Conservation (phyloP, 2,113 vertebrate genomes). For the Mesembrinibis cayennensis region DNA sequence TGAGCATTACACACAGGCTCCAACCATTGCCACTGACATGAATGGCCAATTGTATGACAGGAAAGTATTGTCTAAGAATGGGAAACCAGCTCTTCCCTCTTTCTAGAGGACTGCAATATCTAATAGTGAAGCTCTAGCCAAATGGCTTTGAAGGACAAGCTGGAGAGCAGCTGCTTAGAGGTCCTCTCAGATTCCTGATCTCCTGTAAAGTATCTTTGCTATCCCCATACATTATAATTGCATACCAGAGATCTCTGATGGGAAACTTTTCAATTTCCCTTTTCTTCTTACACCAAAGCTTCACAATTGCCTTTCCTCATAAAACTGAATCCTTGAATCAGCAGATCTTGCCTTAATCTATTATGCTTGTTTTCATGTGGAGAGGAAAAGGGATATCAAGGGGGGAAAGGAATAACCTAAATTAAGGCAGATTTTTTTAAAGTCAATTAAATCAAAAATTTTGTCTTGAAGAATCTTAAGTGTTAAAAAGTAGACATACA, state of each 20-base stretch:
- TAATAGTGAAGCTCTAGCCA: neutral
- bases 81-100: neutral
- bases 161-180: neutral
- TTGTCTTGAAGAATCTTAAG: neutral
- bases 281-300: neutral
- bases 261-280: neutral
- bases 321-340: neutral
- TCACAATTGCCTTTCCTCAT: neutral
- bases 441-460: neutral
- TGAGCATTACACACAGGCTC: neutral
- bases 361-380: neutral
- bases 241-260: neutral
- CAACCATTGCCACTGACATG: neutral
- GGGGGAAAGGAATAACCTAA: neutral
- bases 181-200: neutral
- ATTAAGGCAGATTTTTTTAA: neutral
- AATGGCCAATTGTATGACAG: neutral
- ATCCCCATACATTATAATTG: neutral
- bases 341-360: neutral
- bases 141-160: neutral
- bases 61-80: neutral
- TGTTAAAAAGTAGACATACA: neutral
- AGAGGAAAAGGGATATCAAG: neutral
- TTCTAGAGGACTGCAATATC: neutral
- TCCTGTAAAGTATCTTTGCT: neutral